Base-by-base conservation (phyloP, 2,888 invertebrate species). In the Theretra japonica region DNA sequence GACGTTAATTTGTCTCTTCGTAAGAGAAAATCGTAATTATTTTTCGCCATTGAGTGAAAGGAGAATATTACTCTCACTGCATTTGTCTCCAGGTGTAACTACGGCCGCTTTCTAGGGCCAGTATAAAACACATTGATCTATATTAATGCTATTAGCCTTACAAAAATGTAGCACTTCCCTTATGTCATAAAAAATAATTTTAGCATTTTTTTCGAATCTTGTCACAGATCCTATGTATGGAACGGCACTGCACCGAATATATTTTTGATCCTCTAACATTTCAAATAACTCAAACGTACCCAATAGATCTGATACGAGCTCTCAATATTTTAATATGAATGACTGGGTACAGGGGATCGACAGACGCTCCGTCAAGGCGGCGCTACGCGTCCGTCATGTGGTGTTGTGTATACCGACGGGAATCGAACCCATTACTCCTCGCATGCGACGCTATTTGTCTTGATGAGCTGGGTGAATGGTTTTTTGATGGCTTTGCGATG, bases 371-470 rank as follows among this genome's bases (percentile, higher is more conserved):
- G 80, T 81, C 82, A 80, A 76, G 74, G 60, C 74, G 75, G 76
- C 78, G 76, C 75, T 75, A 71, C 75, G 77, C 79, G 80, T 81
- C 75, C 75, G 77, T 81, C 82, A 81, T 79, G 75, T 48, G 68
- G 71, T 72, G 72, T 75, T 74, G 76, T 78, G 80, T 75, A n/a
- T n/a, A 72, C 75, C 73, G 73, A 50, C 72, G 70, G 75, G 78
- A 77, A 81, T 81, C 75, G 80, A 76, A 78, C 74, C 75, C 77
- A 83, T 84, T 77, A 81, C 76, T 84, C 79, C 74, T 75, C 72
- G 62, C 73, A 65, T 73, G 73, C 71, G 62, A 72, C 73, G 72
- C 75, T 77, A 82, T 83, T 83, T 80, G 77, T 78, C 71, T 68
- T 56, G 28, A 23, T 77, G 75, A 78, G 76, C 77, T 73, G 72